Evolutionary conservation across 2,888 invertebrate genomes (phyloP), one percentile per base, ranked within the genome.

Genomic region (Drosophila parthenogenetica): DNA sequence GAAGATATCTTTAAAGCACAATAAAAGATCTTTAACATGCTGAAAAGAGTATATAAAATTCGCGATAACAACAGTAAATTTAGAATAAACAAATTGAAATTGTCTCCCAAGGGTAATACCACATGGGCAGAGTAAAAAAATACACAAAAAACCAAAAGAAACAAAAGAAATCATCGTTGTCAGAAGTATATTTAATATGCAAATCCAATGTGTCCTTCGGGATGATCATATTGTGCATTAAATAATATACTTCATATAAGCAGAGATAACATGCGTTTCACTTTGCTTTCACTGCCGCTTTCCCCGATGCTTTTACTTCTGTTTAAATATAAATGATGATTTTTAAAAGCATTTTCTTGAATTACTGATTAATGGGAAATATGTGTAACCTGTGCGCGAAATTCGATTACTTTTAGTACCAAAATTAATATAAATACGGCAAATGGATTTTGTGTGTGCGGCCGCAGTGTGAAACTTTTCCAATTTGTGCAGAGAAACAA

Each of bases 161-260:
- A 35, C 13, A 40, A 43, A 70, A 55, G 29, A 29, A 29, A 29
- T 29, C 29, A 55, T 35, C 16, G 42, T 59, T 64, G 58, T 48
- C 54, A 58, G 10, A 76, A 76, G 70, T 67, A 59, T 77, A 72
- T 82, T 82, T 77, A 79, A 70, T 81, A 82, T 82, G 82, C 79
- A 81, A 82, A 82, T 82, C 61, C 69, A 65, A 62, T 74, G 68
- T 50, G 74, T 79, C 82, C 81, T 81, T 63, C 81, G 81, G 70
- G 79, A 79, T 74, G 72, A 79, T 77, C 77, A 77, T 57, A 66
- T 59, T 49, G 54, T 54, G 67, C 71, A 79, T 80, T 79, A 71
- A 67, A 69, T 69, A 58, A 48, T 19, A 61, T 54, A 11, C 39
- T 17, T 25, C 10, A 16, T 22, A 57, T 37, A 50, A 37, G 50